These are phyloP conservation scores for Larimichthys crocea DNA, from an alignment of 2,113 vertebrate genomes.

Conservation along the genomic window DNA sequence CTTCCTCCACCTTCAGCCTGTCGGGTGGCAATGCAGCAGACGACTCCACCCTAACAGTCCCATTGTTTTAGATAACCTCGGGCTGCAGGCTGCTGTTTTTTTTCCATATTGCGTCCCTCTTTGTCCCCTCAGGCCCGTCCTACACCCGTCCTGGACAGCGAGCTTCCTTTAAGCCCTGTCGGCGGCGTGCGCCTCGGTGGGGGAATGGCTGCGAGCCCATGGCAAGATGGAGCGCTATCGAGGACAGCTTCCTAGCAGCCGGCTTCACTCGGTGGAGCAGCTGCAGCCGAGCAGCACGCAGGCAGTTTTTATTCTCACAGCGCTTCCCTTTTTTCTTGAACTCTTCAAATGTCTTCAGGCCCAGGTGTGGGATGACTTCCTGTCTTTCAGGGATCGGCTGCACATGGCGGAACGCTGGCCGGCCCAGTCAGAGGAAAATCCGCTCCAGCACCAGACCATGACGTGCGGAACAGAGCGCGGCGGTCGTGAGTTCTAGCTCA, in stretches of 20 bases:
- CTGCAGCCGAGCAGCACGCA: slow-evolving; percentile 89
- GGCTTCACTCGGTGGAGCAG: slow-evolving; percentile 89
- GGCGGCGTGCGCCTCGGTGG: slow-evolving; percentile 88
- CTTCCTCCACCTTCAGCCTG: slow-evolving; percentile 62
- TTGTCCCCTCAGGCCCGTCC: slow-evolving; percentile 84
- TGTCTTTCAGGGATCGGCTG: slow-evolving; percentile 82
- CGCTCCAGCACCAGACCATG: slow-evolving; percentile 87
- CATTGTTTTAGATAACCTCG: slow-evolving; percentile 74
- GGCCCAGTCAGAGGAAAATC: slow-evolving; percentile 90
- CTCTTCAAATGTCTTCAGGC: too few relatives aligned
- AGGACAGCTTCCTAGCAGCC: slow-evolving; percentile 90
- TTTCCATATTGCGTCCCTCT: slow-evolving; percentile 34
- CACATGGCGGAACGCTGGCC: slow-evolving; percentile 88
- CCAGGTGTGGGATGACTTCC: neutral
- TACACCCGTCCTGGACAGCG: slow-evolving; percentile 93
- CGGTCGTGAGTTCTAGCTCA: slow-evolving; percentile 82
- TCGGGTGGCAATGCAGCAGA: slow-evolving; percentile 55
- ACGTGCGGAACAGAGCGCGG: slow-evolving; percentile 79
- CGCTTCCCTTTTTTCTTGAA: too few relatives aligned
- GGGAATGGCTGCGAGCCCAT: slow-evolving; percentile 92
- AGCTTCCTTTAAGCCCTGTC: slow-evolving; percentile 85
- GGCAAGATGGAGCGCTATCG: slow-evolving; percentile 93
- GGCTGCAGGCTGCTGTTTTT: slow-evolving; percentile 51
- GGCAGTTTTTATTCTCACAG: too few relatives aligned
- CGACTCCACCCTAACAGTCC: slow-evolving; percentile 67